Conservation (phyloP, 2,113 vertebrate genomes). For the Eudorcas thomsonii region DNA sequence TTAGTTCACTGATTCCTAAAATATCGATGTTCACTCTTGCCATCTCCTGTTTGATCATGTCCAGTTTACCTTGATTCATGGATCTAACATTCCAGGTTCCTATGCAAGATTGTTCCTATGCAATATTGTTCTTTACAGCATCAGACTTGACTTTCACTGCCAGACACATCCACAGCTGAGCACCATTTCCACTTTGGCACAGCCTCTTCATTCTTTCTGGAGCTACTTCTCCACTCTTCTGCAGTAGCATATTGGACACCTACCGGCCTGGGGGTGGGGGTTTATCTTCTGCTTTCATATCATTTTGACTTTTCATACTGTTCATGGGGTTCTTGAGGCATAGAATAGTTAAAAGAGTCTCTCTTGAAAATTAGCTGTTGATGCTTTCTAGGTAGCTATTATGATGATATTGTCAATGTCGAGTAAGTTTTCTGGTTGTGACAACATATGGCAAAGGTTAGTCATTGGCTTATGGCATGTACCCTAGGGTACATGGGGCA, state of each 20-base stretch:
- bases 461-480: not conserved
- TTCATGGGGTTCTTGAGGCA: not conserved
- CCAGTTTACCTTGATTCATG: not conserved
- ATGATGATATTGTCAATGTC: not conserved
- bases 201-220: not conserved
- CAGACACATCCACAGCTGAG: not conserved
- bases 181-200: rapidly evolving
- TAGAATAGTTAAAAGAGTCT: not conserved
- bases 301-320: not conserved
- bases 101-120: not conserved
- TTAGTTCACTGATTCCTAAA: not conserved
- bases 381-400: not conserved
- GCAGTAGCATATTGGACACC: not conserved
- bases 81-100: not conserved
- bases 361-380: not conserved
- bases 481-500: not conserved
- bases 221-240: not conserved
- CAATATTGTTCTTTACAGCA: not conserved
- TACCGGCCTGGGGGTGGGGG: not conserved
- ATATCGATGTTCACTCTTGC: not conserved
- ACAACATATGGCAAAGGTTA: not conserved
- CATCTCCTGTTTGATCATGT: not conserved
- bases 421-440: not conserved
- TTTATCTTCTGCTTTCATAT: not conserved
- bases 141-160: not conserved